Evolutionary conservation across 2,113 vertebrate species (phyloP).

Genomic region (Cyphomyrus plagiostoma): DNA sequence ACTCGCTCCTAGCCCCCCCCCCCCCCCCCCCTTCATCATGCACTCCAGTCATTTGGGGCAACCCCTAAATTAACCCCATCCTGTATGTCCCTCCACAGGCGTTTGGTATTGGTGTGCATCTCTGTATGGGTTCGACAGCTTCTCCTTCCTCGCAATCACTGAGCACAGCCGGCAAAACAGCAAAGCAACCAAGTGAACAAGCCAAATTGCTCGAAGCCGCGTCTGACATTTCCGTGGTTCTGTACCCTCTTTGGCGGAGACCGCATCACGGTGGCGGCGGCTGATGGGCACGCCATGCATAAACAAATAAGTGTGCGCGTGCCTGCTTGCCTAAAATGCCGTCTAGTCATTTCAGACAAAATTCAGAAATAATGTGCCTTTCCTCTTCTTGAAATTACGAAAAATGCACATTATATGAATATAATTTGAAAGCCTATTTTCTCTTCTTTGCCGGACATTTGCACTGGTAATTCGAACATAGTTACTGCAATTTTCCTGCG

Average conservation of each 20-base stretch:
- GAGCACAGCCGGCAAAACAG: neutral
- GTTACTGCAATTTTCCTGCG: neutral
- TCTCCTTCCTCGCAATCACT: neutral
- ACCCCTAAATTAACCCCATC: neutral
- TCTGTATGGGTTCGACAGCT: constrained; percentile 6
- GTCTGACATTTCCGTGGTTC: neutral
- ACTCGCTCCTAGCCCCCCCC: neutral
- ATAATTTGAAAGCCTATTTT: neutral
- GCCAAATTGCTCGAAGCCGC: neutral
- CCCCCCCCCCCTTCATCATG: neutral
- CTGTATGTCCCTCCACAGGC: neutral
- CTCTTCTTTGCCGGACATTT: neutral
- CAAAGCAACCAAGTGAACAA: neutral
- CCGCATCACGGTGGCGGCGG: neutral
- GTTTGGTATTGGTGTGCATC: neutral
- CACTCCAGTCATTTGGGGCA: neutral
- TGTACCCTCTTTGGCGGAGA: neutral
- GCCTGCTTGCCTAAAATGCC: neutral
- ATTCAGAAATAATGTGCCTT: neutral
- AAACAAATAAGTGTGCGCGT: neutral
- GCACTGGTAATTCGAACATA: constrained; percentile 1
- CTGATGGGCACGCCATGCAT: neutral
- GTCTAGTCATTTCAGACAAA: neutral
- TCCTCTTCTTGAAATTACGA: neutral
- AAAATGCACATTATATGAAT: neutral